phyloP scores from a whole-genome alignment of 2,888 invertebrate species.

The Megalurothrips usitatus region DNA sequence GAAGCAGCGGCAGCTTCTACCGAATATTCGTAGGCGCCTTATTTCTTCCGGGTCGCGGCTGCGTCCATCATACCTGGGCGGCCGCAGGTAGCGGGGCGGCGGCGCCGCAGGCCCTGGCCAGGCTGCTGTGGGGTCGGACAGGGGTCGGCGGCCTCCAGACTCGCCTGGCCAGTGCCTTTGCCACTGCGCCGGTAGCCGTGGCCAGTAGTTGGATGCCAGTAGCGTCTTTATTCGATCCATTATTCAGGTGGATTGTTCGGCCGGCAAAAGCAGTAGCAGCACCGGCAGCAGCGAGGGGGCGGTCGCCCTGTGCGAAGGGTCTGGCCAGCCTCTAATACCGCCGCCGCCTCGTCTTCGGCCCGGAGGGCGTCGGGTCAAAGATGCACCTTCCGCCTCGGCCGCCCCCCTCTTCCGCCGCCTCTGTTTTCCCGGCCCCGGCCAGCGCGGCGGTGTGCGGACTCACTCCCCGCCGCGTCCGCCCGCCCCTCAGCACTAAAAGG shows the following conservation, averaged over 20 bases:
- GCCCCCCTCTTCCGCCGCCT: background rate
- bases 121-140: too few species aligned
- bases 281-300: background rate
- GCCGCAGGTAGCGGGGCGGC: too few species aligned
- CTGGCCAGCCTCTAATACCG: background rate
- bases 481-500: background rate
- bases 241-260: conserved; percentile 26
- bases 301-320: background rate
- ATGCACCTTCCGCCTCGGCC: background rate
- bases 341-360: too few species aligned
- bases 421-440: background rate
- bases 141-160: too few species aligned
- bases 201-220: background rate
- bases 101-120: too few species aligned
- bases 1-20: too few species aligned
- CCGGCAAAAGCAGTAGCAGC: conserved; percentile 7
- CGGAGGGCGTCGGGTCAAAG: background rate
- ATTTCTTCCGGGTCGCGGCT: too few species aligned
- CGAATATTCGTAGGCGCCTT: too few species aligned
- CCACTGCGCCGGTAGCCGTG: background rate
- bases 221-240: conserved; percentile 24
- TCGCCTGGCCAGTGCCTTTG: too few species aligned
- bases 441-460: too few species aligned
- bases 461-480: background rate
- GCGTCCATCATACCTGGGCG: too few species aligned